Base-by-base conservation (phyloP, 2,888 invertebrate genomes). In the Fragum sueziense region DNA sequence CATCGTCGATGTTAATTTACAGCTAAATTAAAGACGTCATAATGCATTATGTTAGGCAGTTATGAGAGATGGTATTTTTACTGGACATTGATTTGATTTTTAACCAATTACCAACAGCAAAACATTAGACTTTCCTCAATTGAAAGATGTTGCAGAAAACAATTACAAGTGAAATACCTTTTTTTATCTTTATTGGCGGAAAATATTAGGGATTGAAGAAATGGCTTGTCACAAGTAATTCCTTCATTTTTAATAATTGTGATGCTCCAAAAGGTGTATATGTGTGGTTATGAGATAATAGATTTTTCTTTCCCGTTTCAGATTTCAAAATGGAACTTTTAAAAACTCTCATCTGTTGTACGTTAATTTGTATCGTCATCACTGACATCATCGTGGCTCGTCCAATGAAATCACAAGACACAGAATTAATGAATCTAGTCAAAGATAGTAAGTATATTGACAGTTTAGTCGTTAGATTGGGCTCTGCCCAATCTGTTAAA, bases 381-480 rank as follows among this genome's bases (percentile, higher is more conserved):
- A 69, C 69, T 11, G 72, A 73, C 25, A 69, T 74, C 25, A 62
- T 74, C 3, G n/a, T 70, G 4, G 51, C 69, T 20, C 52, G 73
- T 37, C 70, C 76, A 9, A 27, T 41, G 31, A 62, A n/a, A 17
- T 65, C 67, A 67, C 29, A 34, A 31, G 20, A 37, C 22, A 67
- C 70, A 29, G 76, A 76, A 11, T 37, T 76, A 33, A 71, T 71
- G 11, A 22, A 47, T 29, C 6, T 76, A 59, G 76, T 76, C 3
- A 68, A 72, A 72, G 76, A 76, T 31, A 76, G 76, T 76, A 65
- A 72, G 76, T 72, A 25, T 34, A 14, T n/a, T 27, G 7, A n/a
- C n/a, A n/a, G n/a, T n/a, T n/a, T n/a, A n/a, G n/a, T n/a, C n/a
- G n/a, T n/a, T n/a, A n/a, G n/a, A n/a, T n/a, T n/a, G n/a, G n/a